Evolutionary conservation across 1,140 invertebrate genomes (phyloP), one percentile per base, ranked within the genome.

Genomic region (Euura lappo): DNA sequence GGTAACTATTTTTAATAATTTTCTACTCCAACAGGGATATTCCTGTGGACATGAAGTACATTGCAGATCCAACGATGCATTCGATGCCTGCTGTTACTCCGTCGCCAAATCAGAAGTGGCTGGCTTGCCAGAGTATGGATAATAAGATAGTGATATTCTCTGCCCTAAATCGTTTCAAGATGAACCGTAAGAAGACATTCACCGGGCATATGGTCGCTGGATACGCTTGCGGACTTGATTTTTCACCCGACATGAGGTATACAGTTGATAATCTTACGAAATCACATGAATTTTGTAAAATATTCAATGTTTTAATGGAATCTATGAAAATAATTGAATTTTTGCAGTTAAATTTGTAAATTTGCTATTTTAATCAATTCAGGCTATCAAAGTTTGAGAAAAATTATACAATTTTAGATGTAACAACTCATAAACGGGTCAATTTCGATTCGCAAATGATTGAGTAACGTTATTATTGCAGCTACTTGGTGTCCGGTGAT

Each of bases 31-130:
- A 74, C 80, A 96, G 94, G 94, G 98, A 99, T 85, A 99, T 99
- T 84, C 99, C 98, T 1, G 98, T 99, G 3, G 98, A 99, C 86
- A 99, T 99, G 94, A 99, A 99, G 86, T 99, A 99, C 83, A 99
- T 99, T 80, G 98, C 98, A n/a, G 98, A 99, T 89, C 98, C 98
- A 2, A 94, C 95, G 2, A 99, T 99, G 97, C 98, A 99, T 89
- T 99, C 98, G 4, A 99, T 99, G 94, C 99, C 99, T 1, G 94
- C 97, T 2, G 97, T 99, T 0, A 97, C 97, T 0, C 89, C 94
- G 11, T 94, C 97, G 1, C 98, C 97, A 2, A 99, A 99, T 90
- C 95, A 96, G 81, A 99, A 99, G 88, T 99, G 98, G 98, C 89
- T 99, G 65, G 98, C 98, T 0, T 99, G 98, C 86, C 99, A 99